Evolutionary conservation across 2,797 vertebrate species (phyloP), one percentile per base, ranked within the genome.

Genomic region (Hirundo rustica): DNA sequence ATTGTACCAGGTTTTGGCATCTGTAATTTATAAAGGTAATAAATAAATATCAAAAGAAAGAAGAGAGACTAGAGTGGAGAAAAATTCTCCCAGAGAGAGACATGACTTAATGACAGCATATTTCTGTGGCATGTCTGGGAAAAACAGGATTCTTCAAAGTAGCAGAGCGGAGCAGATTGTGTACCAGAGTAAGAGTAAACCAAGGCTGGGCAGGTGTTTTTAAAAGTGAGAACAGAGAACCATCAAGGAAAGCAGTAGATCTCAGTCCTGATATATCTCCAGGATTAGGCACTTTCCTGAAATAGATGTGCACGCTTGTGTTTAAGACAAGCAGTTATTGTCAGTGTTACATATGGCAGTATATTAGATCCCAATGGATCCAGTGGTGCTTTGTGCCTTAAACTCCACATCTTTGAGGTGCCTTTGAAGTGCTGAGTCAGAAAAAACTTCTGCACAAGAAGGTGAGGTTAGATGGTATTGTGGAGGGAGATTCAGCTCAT

Each of bases 281-380:
- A 62, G 55, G 53, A 34, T 83, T 42, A 77, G 47, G 23, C 84
- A 23, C 11, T 71, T 80, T 80, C 65, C 71, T 85, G 84, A 70
- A 84, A 76, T 34, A 62, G n/a, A 5, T 57, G 19, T 0, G 1
- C 14, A 11, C 0, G 0, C 26, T 73, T 71, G 25, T 60, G 29
- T 42, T 83, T 40, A 48, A 48, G n/a, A 44, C 13, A 45, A 60
- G 30, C 47, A 74, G 21, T 3, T 75, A 21, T 18, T 70, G 26
- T 83, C 47, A 19, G 54, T 42, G 19, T 74, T 75, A 42, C 0
- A 23, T 7, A 10, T 27, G 47, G 23, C 26, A 20, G 38, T 34
- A 13, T 7, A 1, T 73, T n/a, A 25, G 19, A 82, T 40, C 16
- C n/a, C n/a, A 29, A 0, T 44, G 54, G 54, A 34, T 68, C 32